Conservation (phyloP, 35 echinoderm and acorn worm species). For the Lytechinus pictus region DNA sequence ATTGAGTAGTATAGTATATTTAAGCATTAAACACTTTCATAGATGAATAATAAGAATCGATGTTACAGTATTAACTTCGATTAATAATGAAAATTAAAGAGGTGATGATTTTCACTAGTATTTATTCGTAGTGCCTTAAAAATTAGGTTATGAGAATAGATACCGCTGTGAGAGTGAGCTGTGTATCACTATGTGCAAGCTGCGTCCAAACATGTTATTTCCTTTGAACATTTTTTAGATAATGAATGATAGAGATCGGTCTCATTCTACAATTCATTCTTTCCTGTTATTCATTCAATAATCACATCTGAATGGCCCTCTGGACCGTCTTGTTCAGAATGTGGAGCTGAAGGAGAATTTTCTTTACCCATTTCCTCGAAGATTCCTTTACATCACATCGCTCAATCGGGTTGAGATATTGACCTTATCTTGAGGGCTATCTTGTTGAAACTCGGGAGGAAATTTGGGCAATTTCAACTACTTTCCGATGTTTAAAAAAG, state of each 20-base stretch:
- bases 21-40: not conserved
- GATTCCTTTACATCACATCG: not conserved
- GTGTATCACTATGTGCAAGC: not conserved
- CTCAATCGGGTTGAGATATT: not conserved
- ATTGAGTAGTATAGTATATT: not conserved
- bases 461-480: slow-evolving; percentile 32
- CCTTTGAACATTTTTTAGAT: not conserved
- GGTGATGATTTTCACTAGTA: not conserved
- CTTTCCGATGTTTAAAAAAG: slow-evolving; percentile 27
- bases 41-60: not conserved
- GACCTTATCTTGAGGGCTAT: not conserved
- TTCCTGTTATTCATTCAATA: slow-evolving; percentile 27
- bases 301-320: not conserved
- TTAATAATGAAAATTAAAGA: too few species aligned
- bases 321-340: not conserved
- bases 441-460: slow-evolving; percentile 12
- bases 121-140: not conserved
- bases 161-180: not conserved
- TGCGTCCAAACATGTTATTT: not conserved
- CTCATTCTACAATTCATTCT: not conserved
- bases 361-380: not conserved
- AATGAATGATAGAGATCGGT: not conserved
- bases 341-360: not conserved
- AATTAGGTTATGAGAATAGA: not conserved
- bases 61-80: not conserved